Conservation (phyloP, 2,113 vertebrate species). For the Syngnathus scovelli region DNA sequence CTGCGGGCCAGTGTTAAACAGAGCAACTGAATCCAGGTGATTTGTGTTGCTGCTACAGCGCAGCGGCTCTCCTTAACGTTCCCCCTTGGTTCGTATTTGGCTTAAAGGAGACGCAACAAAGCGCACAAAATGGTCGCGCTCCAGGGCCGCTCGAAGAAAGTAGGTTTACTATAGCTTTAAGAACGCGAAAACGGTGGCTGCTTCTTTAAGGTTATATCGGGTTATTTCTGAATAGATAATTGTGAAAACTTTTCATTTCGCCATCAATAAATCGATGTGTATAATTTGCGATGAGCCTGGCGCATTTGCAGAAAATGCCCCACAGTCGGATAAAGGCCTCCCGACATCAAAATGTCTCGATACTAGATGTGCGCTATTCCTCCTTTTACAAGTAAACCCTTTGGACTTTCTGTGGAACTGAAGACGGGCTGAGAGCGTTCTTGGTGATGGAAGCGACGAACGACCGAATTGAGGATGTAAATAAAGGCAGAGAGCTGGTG, state of each 20-base stretch:
- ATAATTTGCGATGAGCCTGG: conserved; percentile 46
- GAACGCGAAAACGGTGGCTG: conserved; percentile 67
- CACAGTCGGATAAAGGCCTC: conserved; percentile 64
- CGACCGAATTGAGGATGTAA: conserved; percentile 47
- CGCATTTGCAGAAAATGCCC: conserved; percentile 60
- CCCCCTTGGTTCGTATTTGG: conserved; percentile 54
- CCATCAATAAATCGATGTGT: conserved; percentile 43
- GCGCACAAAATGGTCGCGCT: conserved; percentile 58
- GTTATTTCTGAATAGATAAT: conserved; percentile 64
- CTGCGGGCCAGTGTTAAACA: rapidly evolving
- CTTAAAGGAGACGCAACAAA: conserved; percentile 83
- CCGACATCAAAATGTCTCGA: conserved; percentile 48
- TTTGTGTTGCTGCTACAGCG: conserved; percentile 23
- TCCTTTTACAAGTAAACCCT: conserved; percentile 37
- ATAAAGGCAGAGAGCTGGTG: conserved; percentile 45
- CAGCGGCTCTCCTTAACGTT: conserved; percentile 32
- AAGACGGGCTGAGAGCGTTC: conserved; percentile 13
- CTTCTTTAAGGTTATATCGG: conserved; percentile 71
- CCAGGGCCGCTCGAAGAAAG: conserved; percentile 44
- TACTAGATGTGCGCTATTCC: conserved; percentile 43
- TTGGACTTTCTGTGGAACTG: conserved; percentile 30
- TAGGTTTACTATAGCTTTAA: conserved; percentile 78
- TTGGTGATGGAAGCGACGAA: conserved; percentile 64
- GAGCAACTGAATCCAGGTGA: conserved; percentile 24
- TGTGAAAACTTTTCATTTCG: conserved; percentile 62